These are phyloP conservation scores for Melinaea marsaeus DNA, from an alignment of 2,888 invertebrate genomes.

Conservation along the genomic window DNA sequence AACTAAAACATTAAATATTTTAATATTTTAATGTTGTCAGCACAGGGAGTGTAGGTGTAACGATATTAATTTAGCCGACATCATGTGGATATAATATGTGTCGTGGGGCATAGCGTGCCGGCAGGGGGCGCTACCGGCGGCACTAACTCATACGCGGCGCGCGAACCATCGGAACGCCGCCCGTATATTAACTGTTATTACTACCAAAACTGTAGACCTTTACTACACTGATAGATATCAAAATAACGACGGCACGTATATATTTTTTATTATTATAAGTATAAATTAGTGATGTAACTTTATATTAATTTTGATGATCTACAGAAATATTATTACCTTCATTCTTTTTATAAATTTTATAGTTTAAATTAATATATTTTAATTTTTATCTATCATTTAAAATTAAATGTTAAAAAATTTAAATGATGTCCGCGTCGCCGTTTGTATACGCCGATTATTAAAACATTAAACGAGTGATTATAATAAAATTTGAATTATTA, in stretches of 20 bases:
- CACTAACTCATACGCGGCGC: conserved; percentile 49
- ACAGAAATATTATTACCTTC: conserved; percentile 13
- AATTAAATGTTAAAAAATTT: too few relatives aligned
- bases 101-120: conserved; percentile 63
- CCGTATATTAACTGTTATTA: conserved; percentile 61
- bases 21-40: conserved; percentile 32
- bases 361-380: too few relatives aligned
- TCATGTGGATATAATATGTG: conserved; percentile 40
- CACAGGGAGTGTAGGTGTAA: conserved; percentile 37
- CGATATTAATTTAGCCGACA: conserved; percentile 53
- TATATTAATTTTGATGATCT: conserved; percentile 9
- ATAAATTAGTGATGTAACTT: conserved; percentile 43
- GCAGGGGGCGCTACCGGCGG: conserved; percentile 71
- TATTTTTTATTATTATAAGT: conserved; percentile 33
- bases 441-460: too few relatives aligned
- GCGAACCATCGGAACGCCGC: conserved; percentile 40
- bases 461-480: background rate
- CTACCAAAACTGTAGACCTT: conserved; percentile 63
- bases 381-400: too few relatives aligned
- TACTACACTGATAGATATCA: conserved; percentile 64
- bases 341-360: too few relatives aligned
- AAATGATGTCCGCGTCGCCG: too few relatives aligned
- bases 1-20: conserved; percentile 21
- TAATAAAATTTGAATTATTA: background rate
- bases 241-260: conserved; percentile 52